phyloP scores from a whole-genome alignment of 2,888 invertebrate species.

The Hymenopus coronatus region DNA sequence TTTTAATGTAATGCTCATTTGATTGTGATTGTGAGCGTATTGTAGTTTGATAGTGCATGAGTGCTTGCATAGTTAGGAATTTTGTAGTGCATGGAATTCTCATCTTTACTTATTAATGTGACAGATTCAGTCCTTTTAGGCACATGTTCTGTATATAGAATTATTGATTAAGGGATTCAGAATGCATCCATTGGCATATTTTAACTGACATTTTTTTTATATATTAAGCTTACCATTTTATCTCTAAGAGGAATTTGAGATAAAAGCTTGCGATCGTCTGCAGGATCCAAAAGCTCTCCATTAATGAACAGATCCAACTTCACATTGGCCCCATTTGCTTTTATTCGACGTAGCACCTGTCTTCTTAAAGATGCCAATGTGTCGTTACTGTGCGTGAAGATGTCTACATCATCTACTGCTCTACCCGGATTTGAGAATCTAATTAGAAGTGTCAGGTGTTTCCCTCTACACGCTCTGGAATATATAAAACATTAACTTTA shows the following conservation, averaged over 20 bases:
- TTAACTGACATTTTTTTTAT: constrained; percentile 31
- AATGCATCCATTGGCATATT: background rate
- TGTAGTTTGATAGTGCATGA: too few relatives aligned
- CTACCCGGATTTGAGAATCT: constrained; percentile 85
- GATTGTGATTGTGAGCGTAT: too few relatives aligned
- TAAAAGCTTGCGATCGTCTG: constrained; percentile 82
- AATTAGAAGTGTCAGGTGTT: constrained; percentile 82
- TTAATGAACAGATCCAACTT: constrained; percentile 89
- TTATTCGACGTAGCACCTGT: constrained; percentile 65
- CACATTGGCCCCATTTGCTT: constrained; percentile 64
- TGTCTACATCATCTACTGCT: constrained; percentile 81
- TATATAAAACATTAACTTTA: background rate
- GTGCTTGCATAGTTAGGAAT: too few relatives aligned
- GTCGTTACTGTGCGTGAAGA: constrained; percentile 92
- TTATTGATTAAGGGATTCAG: background rate
- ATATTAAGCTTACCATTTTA: constrained; percentile 70
- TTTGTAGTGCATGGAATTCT: too few relatives aligned
- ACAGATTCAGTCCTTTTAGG: too few relatives aligned
- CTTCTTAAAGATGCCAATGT: constrained; percentile 83
- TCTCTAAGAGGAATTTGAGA: constrained; percentile 82
- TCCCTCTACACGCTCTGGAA: constrained; percentile 81
- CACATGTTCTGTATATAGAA: background rate
- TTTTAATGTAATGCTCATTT: too few relatives aligned
- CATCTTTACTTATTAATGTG: too few relatives aligned
- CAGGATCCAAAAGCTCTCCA: constrained; percentile 81